phyloP scores from a whole-genome alignment of 2,797 vertebrate species.

The Lacerta bilineata region DNA sequence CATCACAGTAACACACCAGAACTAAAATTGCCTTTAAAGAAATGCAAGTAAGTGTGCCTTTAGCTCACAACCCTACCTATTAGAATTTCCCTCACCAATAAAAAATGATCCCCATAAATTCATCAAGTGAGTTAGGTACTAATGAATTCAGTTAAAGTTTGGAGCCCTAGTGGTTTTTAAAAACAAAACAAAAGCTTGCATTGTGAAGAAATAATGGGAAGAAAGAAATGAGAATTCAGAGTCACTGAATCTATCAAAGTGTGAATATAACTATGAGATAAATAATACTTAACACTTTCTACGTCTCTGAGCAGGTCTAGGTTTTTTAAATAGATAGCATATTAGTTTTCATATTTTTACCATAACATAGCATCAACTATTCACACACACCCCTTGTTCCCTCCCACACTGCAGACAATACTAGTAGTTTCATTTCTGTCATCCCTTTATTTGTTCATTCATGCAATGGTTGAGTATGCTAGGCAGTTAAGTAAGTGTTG shows the following conservation, averaged over 20 bases:
- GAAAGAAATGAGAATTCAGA: slow-evolving; percentile 7
- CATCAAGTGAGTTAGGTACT: neutral
- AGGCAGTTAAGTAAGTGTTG: too few species aligned
- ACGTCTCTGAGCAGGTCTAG: too few species aligned
- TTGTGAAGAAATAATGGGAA: neutral
- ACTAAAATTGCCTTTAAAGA: neutral
- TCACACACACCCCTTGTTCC: too few species aligned
- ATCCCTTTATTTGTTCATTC: too few species aligned
- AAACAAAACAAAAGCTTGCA: neutral
- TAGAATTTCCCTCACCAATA: neutral
- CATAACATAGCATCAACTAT: too few species aligned
- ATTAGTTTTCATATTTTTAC: too few species aligned
- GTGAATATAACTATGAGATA: neutral
- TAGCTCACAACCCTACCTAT: neutral
- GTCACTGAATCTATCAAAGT: slow-evolving; percentile 10
- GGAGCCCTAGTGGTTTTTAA: neutral
- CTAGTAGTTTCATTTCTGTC: too few species aligned
- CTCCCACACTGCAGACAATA: too few species aligned
- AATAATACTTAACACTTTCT: neutral
- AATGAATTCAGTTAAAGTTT: neutral
- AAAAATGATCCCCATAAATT: neutral
- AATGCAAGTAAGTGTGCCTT: neutral
- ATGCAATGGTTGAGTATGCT: too few species aligned
- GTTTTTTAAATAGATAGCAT: too few species aligned
- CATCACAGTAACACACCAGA: neutral